These are phyloP conservation scores for Gastrophryne carolinensis DNA, from an alignment of 2,797 vertebrate genomes.

Conservation along the genomic window DNA sequence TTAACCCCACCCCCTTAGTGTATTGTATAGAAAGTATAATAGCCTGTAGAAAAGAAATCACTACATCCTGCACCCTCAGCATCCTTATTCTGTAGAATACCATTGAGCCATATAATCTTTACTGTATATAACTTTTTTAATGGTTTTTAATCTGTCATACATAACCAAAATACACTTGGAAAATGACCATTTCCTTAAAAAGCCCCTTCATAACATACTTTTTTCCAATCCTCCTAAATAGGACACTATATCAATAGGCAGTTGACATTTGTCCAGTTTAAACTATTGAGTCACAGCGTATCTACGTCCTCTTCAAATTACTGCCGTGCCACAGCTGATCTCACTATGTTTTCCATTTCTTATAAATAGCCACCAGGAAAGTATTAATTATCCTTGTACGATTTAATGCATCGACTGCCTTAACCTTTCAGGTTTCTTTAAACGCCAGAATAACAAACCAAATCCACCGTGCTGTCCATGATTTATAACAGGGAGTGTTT, in stretches of 20 bases:
- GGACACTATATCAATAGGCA: constrained; percentile 69
- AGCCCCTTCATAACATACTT: background rate
- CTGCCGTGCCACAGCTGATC: constrained; percentile 88
- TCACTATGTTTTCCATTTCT: constrained; percentile 94
- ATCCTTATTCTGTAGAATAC: too few relatives aligned
- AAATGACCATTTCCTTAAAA: background rate
- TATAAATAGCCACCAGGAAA: constrained; percentile 99
- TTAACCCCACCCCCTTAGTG: too few relatives aligned
- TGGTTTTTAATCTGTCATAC: too few relatives aligned
- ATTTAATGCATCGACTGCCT: constrained; percentile 98
- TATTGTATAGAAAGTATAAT: too few relatives aligned
- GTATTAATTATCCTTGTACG: constrained; percentile 99
- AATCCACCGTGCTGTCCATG: constrained; percentile 94
- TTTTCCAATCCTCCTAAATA: constrained; percentile 62
- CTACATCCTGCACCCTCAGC: too few relatives aligned
- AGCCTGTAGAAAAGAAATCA: too few relatives aligned
- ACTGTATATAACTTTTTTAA: too few relatives aligned
- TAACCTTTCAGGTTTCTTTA: constrained; percentile 99
- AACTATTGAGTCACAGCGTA: constrained; percentile 78
- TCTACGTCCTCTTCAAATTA: constrained; percentile 80
- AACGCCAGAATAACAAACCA: constrained; percentile 97
- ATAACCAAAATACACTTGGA: too few relatives aligned
- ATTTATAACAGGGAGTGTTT: constrained; percentile 99
- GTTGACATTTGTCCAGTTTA: constrained; percentile 81
- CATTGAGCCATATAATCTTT: too few relatives aligned